Evolutionary conservation across 64 coral and sea anemone species (phyloP).

Genomic region (Stichodactyla helianthus): DNA sequence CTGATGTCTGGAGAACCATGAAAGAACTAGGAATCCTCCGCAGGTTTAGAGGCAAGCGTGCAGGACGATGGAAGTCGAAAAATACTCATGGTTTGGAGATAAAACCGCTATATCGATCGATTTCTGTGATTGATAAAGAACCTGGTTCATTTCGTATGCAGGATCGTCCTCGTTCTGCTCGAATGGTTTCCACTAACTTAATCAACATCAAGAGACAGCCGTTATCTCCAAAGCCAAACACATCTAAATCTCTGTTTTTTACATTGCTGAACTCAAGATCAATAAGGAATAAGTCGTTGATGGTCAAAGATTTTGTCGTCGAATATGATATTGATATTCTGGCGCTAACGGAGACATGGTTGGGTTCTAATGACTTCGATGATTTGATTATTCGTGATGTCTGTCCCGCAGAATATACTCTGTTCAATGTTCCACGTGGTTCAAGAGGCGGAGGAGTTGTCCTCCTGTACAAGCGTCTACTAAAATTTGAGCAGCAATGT

Average conservation of each 20-base stretch:
- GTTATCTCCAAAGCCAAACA: not conserved
- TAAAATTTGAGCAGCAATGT: conserved; percentile 18
- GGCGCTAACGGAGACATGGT: no score
- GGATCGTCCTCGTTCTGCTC: not conserved
- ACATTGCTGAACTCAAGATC: not conserved
- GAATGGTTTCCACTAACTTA: not conserved
- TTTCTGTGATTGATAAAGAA: not conserved
- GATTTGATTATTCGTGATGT: conserved; percentile 26
- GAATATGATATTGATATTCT: no score
- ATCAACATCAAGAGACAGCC: not conserved
- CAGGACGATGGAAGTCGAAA: not conserved
- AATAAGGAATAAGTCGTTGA: not conserved
- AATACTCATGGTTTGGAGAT: not conserved
- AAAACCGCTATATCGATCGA: not conserved
- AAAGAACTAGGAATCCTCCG: not conserved
- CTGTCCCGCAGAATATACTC: conserved; percentile 10
- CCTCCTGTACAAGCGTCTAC: not conserved
- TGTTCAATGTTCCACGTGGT: conserved; percentile 22
- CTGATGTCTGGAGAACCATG: not conserved
- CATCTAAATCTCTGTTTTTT: not conserved
- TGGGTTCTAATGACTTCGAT: no score
- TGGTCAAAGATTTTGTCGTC: no score
- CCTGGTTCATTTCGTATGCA: not conserved
- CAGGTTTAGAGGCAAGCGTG: not conserved
- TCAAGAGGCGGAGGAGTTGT: conserved; percentile 22